Base-by-base conservation (phyloP, 2,888 invertebrate genomes). In the Lasioglossum lativentre region DNA sequence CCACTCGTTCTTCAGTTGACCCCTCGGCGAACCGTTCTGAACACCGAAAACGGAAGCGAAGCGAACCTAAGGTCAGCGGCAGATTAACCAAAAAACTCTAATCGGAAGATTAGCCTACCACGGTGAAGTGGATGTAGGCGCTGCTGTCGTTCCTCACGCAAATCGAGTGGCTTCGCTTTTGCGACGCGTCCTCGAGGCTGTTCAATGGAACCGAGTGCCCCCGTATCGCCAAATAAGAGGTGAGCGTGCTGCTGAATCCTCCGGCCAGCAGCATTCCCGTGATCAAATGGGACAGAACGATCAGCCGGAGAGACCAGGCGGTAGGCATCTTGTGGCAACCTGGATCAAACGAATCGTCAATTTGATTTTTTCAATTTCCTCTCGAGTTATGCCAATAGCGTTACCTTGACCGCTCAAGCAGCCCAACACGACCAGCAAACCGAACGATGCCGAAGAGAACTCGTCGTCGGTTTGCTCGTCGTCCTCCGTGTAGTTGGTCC, bases 131-230 rank as follows among this genome's bases (percentile, higher is more conserved):
- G 72, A 93, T 92, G 73, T 95, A 95, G 40, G 95, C 95, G 80
- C 93, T 94, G 89, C 95, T 95, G 66, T 94, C 92, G 59, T 93
- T 94, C 79, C 96, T 93, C n/a, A 96, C 85, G 88, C 96, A 96
- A 47, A 96, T 82, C 2, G 95, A 94, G 85, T 95, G 94, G 10
- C 93, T 94, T 74, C 92, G 90, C 75, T 93, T 91, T 14, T 87
- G 80, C 27, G 89, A 89, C 19, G 95, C 91, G n/a, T 95, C 95
- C 0, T 94, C 86, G n/a, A 96, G 89, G 71, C 93, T 93, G 74
- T 89, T 88, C 76, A 95, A 92, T 8, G 95, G 95, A 76, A 95
- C 90, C 56, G 92, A 89, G 40, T 93, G 91, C 59, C 94, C 93
- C 56, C 93, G 92, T 78, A 94, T 94, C 4, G 96, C 94, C 78